Conservation (phyloP, 2,888 invertebrate genomes). For the Elaeidobius kamerunicus region DNA sequence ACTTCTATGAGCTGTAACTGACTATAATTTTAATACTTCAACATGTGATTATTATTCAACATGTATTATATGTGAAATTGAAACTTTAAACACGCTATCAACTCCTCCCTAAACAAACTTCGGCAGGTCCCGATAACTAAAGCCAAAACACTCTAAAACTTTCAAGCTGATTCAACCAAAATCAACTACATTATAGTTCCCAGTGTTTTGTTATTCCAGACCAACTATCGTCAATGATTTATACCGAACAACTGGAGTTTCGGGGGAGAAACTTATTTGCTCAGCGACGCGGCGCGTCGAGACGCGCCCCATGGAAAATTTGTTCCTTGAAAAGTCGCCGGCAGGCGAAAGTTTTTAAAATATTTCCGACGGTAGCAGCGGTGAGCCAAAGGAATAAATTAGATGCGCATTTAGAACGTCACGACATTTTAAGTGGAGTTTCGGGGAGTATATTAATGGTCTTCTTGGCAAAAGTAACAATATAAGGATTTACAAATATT, state of each 20-base stretch:
- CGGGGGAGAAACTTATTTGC: constrained; percentile 21
- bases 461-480: too few relatives aligned
- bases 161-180: constrained; percentile 14
- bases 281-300: constrained; percentile 11
- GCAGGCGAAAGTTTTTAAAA: neutral
- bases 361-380: neutral
- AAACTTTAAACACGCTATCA: too few relatives aligned
- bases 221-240: constrained; percentile 23
- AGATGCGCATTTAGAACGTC: neutral
- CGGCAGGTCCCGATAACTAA: constrained; percentile 2
- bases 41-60: too few relatives aligned
- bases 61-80: too few relatives aligned
- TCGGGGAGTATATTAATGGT: neutral
- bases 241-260: constrained; percentile 17
- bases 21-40: too few relatives aligned
- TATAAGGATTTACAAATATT: too few relatives aligned
- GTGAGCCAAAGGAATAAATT: neutral
- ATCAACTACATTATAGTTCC: constrained; percentile 20
- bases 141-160: constrained; percentile 15
- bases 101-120: neutral
- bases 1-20: too few relatives aligned
- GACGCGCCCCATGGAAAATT: constrained; percentile 5
- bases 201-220: constrained; percentile 25
- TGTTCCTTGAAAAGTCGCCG: neutral
- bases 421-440: neutral